Conservation (phyloP, 2,113 vertebrate genomes). For the Rhinopithecus roxellana region DNA sequence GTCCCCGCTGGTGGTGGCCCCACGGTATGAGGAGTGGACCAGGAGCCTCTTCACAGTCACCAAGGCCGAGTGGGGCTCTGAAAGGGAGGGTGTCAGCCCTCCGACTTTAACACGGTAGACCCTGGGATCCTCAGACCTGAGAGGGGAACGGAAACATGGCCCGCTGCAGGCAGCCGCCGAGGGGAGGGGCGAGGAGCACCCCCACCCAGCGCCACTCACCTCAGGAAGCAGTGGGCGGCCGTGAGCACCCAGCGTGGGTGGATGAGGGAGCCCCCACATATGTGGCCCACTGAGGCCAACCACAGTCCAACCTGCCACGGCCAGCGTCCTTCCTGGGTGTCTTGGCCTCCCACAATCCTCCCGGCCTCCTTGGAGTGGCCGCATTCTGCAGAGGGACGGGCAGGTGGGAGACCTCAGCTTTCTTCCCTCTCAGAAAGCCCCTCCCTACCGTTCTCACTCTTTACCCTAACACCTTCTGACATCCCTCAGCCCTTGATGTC, state of each 20-base stretch:
- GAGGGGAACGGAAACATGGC: too few relatives aligned
- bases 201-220: neutral
- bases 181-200: too few relatives aligned
- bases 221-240: constrained; percentile 60
- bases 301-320: constrained; percentile 66
- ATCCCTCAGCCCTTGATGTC: too few relatives aligned
- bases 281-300: fast-evolving
- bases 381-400: neutral
- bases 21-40: too few relatives aligned
- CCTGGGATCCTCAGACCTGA: too few relatives aligned
- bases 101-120: too few relatives aligned
- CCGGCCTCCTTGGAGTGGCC: neutral
- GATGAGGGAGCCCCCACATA: constrained; percentile 63
- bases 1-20: too few relatives aligned
- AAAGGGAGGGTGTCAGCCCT: too few relatives aligned
- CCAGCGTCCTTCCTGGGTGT: constrained; percentile 40
- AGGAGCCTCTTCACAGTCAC: too few relatives aligned
- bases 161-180: too few relatives aligned
- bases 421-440: neutral
- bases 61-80: too few relatives aligned
- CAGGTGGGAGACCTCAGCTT: neutral
- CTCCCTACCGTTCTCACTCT: neutral
- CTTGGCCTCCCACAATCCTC: neutral
- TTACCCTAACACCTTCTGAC: neutral
- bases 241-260: constrained; percentile 39